phyloP scores from a whole-genome alignment of 2,113 vertebrate genomes.

The Noturus placidus region DNA sequence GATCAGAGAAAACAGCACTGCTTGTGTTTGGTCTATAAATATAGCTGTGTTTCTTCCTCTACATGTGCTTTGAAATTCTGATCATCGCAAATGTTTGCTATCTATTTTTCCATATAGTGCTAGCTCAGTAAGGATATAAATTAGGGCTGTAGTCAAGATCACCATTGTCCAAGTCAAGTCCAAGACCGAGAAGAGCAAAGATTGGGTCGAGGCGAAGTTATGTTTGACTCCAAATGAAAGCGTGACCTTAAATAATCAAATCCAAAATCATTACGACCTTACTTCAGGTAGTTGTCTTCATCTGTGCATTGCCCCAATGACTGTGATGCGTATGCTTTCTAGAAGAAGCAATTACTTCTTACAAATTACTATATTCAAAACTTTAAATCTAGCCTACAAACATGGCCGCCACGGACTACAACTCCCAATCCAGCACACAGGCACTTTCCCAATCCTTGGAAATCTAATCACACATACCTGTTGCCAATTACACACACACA shows the following conservation, averaged over 20 bases:
- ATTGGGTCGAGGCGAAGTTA: neutral
- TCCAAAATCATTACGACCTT: neutral
- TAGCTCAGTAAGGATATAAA: neutral
- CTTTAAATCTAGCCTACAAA: neutral
- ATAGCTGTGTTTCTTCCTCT: neutral
- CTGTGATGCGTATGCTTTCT: neutral
- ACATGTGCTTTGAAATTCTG: neutral
- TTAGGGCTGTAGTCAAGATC: neutral
- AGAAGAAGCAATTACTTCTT: neutral
- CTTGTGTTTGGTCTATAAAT: conserved; percentile 21
- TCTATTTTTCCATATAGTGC: neutral
- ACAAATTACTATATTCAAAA: no score
- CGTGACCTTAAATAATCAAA: neutral
- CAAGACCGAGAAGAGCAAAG: neutral
- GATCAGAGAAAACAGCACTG: conserved; percentile 37
- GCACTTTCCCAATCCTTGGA: no score
- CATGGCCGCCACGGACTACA: no score
- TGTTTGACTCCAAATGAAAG: neutral
- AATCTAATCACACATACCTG: no score
- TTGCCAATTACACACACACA: no score
- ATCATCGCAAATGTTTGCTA: neutral
- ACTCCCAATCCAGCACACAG: no score
- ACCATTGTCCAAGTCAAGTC: neutral
- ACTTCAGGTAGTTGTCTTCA: neutral
- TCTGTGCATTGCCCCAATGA: neutral